Conservation (phyloP, 2,888 invertebrate species). For the Reticulitermes lucifugus region DNA sequence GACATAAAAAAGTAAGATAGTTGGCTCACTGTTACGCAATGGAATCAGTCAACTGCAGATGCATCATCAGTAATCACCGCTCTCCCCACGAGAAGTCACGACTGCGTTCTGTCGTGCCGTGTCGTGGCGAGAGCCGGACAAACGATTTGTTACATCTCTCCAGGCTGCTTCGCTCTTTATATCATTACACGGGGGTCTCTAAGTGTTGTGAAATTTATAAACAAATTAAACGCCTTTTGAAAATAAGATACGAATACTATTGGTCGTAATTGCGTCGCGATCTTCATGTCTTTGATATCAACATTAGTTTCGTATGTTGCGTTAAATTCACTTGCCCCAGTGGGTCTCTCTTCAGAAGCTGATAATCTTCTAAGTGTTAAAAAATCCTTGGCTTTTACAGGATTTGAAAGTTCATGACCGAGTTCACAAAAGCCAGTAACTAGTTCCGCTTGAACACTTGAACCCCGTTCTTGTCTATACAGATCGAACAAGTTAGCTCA, state of each 20-base stretch:
- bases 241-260: background rate
- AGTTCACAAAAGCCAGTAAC: too few species aligned
- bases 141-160: slow-evolving; percentile 29
- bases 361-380: too few species aligned
- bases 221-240: slow-evolving; percentile 9
- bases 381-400: too few species aligned
- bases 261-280: background rate
- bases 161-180: background rate
- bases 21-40: slow-evolving; percentile 23
- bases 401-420: too few species aligned
- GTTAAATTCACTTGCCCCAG: too few species aligned
- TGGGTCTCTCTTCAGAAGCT: too few species aligned
- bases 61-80: slow-evolving; percentile 7
- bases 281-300: background rate
- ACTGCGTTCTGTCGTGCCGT: background rate
- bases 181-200: background rate
- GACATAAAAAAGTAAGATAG: background rate
- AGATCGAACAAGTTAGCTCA: too few species aligned
- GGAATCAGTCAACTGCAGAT: background rate
- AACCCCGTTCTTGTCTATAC: too few species aligned
- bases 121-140: slow-evolving; percentile 17
- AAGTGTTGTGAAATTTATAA: slow-evolving; percentile 2
- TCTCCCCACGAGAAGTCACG: slow-evolving; percentile 25
- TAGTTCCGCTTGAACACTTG: too few species aligned
- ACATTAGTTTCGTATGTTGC: background rate